Evolutionary conservation across 2,113 vertebrate species (phyloP), one percentile per base, ranked within the genome.

Genomic region (Nansenia antarctica): DNA sequence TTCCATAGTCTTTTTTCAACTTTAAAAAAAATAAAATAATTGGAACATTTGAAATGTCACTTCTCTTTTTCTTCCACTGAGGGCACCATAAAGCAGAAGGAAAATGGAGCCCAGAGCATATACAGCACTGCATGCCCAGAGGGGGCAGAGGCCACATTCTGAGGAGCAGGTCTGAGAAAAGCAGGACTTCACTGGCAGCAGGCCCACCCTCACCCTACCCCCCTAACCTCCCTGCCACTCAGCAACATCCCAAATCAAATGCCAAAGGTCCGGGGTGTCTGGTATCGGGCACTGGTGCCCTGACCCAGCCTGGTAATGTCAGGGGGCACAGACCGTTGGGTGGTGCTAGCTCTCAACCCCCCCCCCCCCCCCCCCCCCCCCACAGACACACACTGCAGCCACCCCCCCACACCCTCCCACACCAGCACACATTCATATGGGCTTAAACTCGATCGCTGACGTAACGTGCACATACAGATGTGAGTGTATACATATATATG

Each of bases 221-320:
- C 15, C 34, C 42, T 63, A 30, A 31, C 55, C 66, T 20, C 53
- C 52, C 65, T 83, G 72, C 80, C 79, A 72, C 65, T 65, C 11
- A 1, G 60, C 78, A 65, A 65, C 64, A 74, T 63, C 64, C 20
- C 35, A 57, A 31, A 73, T 73, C 69, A 89, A 87, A 92, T 88
- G 85, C 80, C 89, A 90, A 88, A 90, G 89, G 86, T 89, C 87
- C 78, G 61, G 66, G 70, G 88, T 89, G 79, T 90, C 76, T 75
- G 82, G 76, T 86, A 69, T 86, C 80, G 11, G 65, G 55, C 67
- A 82, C 42, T 32, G 47, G 18, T 31, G 69, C 62, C 74, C 53
- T 68, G 71, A 31, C 35, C 61, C 49, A 65, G 47, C 39, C 64
- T 70, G 58, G 70, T 73, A 77, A 78, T 75, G 60, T 69, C 62